A percentile compares a stretch with the other conserved stretches of the same genome.
phyloP scores from a whole-genome alignment of 2,888 invertebrate species.

The Caenorhabditis sulstoni region DNA sequence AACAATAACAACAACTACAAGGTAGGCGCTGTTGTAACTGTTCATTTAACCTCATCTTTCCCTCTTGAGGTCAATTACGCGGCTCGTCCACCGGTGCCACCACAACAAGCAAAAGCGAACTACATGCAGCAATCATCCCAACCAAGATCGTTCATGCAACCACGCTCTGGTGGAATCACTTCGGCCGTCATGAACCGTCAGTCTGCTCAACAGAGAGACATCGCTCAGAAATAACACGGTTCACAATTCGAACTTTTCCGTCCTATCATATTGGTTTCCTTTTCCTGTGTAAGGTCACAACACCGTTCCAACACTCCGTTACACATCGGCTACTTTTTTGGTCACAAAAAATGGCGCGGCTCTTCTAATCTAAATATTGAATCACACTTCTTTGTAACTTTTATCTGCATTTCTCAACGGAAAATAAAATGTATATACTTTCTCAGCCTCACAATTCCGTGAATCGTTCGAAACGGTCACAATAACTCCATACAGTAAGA shows the following conservation, averaged over 20 bases:
- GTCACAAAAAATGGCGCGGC: constrained; percentile 43
- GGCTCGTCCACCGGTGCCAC: constrained; percentile 47
- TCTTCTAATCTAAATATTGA: constrained; percentile 40
- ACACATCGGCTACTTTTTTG: constrained; percentile 49
- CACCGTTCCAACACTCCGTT: background rate
- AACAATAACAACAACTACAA: constrained; percentile 57
- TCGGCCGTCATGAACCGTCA: constrained; percentile 41
- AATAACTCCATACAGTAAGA: too few relatives aligned
- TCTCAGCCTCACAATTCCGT: too few relatives aligned
- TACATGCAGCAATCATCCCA: constrained; percentile 13
- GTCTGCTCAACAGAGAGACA: constrained; percentile 36
- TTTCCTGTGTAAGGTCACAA: constrained; percentile 48
- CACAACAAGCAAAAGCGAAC: constrained; percentile 34
- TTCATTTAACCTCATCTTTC: background rate
- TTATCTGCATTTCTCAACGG: too few relatives aligned
- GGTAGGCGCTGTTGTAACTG: constrained; percentile 17
- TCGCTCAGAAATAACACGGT: constrained; percentile 35
- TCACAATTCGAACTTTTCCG: constrained; percentile 1
- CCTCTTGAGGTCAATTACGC: constrained; percentile 33
- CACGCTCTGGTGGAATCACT: constrained; percentile 48
- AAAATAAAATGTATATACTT: background rate
- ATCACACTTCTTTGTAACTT: constrained; percentile 11
- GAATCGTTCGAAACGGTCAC: too few relatives aligned
- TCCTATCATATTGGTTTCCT: background rate
- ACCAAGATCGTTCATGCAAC: constrained; percentile 42